Conservation (phyloP, 2,797 vertebrate genomes). For the Poeciliopsis presidionis region DNA sequence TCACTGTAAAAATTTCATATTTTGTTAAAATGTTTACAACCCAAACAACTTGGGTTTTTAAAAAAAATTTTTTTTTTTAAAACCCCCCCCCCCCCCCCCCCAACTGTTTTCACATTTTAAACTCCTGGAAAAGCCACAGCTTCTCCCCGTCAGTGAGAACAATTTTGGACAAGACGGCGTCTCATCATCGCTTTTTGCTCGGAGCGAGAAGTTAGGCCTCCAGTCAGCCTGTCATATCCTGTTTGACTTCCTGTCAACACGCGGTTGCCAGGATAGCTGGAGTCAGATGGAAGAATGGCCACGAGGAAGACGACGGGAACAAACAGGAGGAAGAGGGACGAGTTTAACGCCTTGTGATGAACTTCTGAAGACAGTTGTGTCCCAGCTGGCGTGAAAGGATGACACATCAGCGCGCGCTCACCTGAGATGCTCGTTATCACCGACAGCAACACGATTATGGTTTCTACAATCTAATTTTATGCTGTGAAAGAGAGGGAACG, state of each 20-base stretch:
- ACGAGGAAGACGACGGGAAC: constrained; percentile 9
- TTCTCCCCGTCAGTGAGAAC: background rate
- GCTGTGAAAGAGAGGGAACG: background rate
- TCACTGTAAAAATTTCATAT: no score
- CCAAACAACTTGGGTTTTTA: no score
- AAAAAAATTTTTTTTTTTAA: no score
- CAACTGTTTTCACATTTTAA: background rate
- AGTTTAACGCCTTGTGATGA: constrained; percentile 23
- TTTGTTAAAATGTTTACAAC: no score
- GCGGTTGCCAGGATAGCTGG: constrained; percentile 39
- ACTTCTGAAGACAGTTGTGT: constrained; percentile 14
- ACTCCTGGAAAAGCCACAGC: background rate
- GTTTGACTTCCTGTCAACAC: constrained; percentile 59
- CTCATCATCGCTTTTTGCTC: constrained; percentile 15
- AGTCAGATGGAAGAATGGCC: constrained; percentile 22
- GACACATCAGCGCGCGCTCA: background rate
- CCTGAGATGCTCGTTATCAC: background rate
- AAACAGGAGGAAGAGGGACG: constrained; percentile 7
- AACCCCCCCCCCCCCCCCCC: no score
- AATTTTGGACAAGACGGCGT: constrained; percentile 21
- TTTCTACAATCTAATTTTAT: background rate
- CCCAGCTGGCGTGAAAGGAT: constrained; percentile 16
- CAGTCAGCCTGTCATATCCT: constrained; percentile 41
- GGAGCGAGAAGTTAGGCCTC: constrained; percentile 33
- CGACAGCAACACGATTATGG: background rate